Evolutionary conservation across 2,113 vertebrate species (phyloP), one percentile per base, ranked within the genome.

Genomic region (Oryzias javanicus): DNA sequence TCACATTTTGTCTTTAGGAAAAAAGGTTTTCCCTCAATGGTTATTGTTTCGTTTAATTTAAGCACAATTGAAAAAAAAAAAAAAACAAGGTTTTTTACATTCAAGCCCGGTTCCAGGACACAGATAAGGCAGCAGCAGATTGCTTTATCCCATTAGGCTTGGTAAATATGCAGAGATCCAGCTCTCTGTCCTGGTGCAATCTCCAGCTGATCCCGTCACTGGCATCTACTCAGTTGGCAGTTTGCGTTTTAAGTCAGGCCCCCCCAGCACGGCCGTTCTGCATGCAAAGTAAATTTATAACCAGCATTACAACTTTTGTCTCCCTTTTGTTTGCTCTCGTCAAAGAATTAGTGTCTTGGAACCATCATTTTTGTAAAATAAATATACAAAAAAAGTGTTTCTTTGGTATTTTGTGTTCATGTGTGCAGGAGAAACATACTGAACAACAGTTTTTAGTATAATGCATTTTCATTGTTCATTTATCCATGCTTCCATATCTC

Each of bases 131-230:
- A 82, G 72, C 70, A 79, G 72, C 82, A 86, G 82, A 80, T 87
- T 82, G 82, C 68, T 85, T 74, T 70, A 84, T 88, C 86, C 79
- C 82, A 86, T 88, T 88, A 87, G 78, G 84, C 69, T 55, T 64
- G 24, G 71, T 85, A 71, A 85, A 86, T 64, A 80, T 73, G 71
- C 68, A 69, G 74, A 80, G 70, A 85, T 80, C 74, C 55, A 63
- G 46, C 70, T 70, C 76, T 73, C 70, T 64, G 48, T 73, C 74
- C 64, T 76, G 65, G 52, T 74, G 64, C 78, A 70, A 71, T 72
- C 83, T 77, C 72, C 67, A 78, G 74, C 74, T 75, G 75, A 86
- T 85, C 74, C 71, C 29, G 71, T 67, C 78, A 63, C 53, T 79
- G 79, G 77, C 78, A 68, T 72, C 51, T 35, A 48, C 35, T 52